Evolutionary conservation across 2,888 invertebrate species (phyloP), one percentile per base, ranked within the genome.

Genomic region (Cistogaster globosa): DNA sequence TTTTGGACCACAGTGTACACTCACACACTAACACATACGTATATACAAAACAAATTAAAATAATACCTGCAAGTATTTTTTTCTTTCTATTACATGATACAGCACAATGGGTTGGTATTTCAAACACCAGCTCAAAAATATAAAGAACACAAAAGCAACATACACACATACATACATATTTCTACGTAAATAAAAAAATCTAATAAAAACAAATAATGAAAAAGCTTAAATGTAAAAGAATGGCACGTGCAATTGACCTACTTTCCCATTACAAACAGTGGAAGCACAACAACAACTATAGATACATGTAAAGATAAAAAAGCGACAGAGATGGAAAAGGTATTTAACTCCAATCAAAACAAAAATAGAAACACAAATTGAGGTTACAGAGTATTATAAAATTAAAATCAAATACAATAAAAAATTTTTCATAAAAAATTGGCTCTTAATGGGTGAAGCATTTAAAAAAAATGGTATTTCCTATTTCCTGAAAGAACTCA

Each of bases 201-300:
- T 2, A 68, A 45, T 8, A 72, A 36, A 45, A 38, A 20, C 4
- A 53, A 45, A 45, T 62, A 45, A 48, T 58, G 26, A 48, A 79
- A 62, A 60, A 77, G 42, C 42, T 68, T 58, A 77, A 72, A 79
- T 67, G 48, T 45, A 72, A 67, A 72, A 60, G 71, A 83, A 72
- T 81, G 83, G 68, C 90, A 90, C 91, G 90, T 90, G 90, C 90
- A 91, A 90, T 89, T 90, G 90, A 90, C 90, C 91, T 88, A 90
- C 90, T 91, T 90, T 90, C 91, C 88, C 91, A 89, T 22, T 89
- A 87, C 58, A 63, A 22, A 48, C 16, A 58, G 32, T 32, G 32
- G 11, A 51, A 53, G 11, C 4, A 18, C 42, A 53, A 5, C 36
- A 51, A 72, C 20, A 60, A 36, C 32, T 22, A 58, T 72, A 11